Conservation (phyloP, 2,888 invertebrate genomes). For the Stratiomys singularior region DNA sequence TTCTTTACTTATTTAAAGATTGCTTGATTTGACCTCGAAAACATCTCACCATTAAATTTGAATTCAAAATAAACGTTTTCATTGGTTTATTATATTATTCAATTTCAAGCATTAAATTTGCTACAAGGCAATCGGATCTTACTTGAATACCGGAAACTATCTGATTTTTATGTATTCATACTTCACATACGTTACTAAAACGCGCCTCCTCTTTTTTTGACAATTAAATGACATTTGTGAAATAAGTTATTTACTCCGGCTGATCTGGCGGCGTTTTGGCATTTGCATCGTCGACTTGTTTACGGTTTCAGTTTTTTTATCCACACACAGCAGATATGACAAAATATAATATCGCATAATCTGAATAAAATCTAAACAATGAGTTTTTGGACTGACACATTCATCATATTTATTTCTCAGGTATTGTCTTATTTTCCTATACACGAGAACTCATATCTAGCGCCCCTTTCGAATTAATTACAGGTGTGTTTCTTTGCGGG, state of each 20-base stretch:
- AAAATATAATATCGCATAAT: neutral
- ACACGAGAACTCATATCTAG: no score
- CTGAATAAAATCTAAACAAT: slow-evolving; percentile 65
- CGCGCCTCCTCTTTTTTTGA: neutral
- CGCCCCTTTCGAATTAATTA: slow-evolving; percentile 60
- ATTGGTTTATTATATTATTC: no score
- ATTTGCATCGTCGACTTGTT: slow-evolving; percentile 12
- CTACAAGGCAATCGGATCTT: no score
- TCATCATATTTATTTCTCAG: slow-evolving; percentile 85
- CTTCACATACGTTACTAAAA: neutral
- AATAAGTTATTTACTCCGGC: slow-evolving; percentile 9
- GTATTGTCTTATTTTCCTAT: no score
- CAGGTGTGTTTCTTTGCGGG: slow-evolving; percentile 94
- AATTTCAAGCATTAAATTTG: no score
- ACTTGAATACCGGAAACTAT: no score
- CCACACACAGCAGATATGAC: neutral
- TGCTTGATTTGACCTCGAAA: no score
- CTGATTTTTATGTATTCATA: no score
- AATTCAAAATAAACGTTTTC: no score
- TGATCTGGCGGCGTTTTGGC: neutral
- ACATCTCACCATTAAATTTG: no score
- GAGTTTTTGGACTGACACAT: slow-evolving; percentile 86
- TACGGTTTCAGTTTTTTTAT: neutral
- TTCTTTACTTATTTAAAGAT: no score
- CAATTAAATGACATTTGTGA: neutral